Base-by-base conservation (phyloP, 2,888 invertebrate species). In the Leptothorax acervorum region DNA sequence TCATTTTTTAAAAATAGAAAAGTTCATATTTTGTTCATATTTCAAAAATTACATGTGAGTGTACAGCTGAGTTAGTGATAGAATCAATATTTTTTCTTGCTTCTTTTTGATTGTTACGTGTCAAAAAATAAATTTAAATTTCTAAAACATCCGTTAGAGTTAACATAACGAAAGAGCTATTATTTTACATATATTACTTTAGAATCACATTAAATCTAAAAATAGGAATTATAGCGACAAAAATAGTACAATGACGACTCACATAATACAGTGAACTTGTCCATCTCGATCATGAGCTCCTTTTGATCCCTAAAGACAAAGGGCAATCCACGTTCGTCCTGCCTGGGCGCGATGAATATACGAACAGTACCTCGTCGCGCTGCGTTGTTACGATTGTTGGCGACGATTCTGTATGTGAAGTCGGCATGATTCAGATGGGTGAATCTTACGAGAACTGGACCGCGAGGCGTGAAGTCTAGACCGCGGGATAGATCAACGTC, bases 401-500 rank as follows among this genome's bases (percentile, higher is more conserved):
- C 96, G 35, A 95, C 95, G 87, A 97, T 96, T 0, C 95, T 96
- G 92, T 97, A 98, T 55, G 95, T 95, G 95, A 97, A 98, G 0
- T 96, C 96, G 6, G 96, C 95, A 92, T 98, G 97, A 95, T 98
- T 97, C 85, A 98, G 95, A 95, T 98, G 98, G 0, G 97, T 97
- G 94, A 97, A 97, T 39, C 97, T 95, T 0, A 97, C 97, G 68
- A 97, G 96, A 53, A 98, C 96, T 63, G 96, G 94, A 68, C 98
- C 98, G 0, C 97, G 95, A 0, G 97, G 97, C 11, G 96, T 96
- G 95, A 98, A 98, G 95, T 98, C 98, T 93, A 98, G 96, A 0
- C 98, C 98, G 0, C 98, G 96, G 0, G 97, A 96, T 55, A 98
- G 94, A 92, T 98, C 97, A 88, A 98, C 96, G 71, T 97, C 97